These are phyloP conservation scores for Piprites chloris DNA, from an alignment of 2,113 vertebrate species.

Conservation along the genomic window DNA sequence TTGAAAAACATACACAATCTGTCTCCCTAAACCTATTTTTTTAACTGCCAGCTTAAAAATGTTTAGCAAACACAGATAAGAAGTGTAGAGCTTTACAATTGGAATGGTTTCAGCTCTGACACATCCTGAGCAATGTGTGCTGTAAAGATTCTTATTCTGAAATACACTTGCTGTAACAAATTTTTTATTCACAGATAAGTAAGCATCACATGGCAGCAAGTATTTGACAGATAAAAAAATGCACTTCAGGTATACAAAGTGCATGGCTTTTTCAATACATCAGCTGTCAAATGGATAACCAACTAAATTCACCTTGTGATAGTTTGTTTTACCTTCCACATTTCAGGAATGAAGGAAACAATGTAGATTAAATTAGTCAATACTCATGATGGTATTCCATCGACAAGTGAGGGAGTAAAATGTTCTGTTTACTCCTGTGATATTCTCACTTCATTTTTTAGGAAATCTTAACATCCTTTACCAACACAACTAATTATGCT, in stretches of 20 bases:
- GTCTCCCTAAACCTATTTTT: constrained; percentile 6
- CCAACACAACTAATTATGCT: background rate
- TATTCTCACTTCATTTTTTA: background rate
- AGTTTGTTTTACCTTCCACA: background rate
- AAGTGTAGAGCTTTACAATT: background rate
- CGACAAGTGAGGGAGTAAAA: background rate
- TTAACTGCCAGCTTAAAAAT: constrained; percentile 6
- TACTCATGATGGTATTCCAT: background rate
- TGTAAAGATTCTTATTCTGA: background rate
- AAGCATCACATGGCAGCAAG: background rate
- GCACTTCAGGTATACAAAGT: background rate
- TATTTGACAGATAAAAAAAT: background rate
- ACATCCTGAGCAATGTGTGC: background rate
- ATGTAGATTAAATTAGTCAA: background rate
- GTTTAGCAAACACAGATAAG: constrained; percentile 16
- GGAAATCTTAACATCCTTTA: background rate
- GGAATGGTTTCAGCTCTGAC: background rate
- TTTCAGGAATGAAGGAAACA: background rate
- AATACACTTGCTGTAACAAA: background rate
- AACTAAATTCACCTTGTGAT: background rate
- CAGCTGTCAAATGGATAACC: background rate
- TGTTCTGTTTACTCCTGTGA: background rate
- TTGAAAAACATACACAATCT: background rate
- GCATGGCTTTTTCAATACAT: background rate
- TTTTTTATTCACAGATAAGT: constrained; percentile 24